Percentiles rank a stretch among this genome's conserved stretches.
Conservation (phyloP, 2,797 vertebrate genomes). For the Phataginus tetradactyla region DNA sequence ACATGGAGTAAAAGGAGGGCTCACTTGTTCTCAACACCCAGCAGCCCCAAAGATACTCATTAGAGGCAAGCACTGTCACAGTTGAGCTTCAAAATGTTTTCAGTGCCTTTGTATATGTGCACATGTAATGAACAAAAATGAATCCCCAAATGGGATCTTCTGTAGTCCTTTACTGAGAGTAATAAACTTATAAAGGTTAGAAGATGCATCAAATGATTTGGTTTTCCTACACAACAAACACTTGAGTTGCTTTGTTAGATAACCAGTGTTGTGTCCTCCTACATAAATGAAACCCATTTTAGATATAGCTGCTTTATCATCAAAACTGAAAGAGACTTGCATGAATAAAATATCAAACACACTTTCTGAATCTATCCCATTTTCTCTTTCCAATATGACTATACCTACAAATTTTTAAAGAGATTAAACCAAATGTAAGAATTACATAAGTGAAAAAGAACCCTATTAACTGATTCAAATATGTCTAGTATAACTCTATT, state of each 20-base stretch:
- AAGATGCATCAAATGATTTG: neutral
- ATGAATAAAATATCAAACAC: conserved; percentile 42
- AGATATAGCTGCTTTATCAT: neutral
- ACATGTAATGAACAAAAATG: neutral
- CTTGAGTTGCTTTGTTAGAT: neutral
- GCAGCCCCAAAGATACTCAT: neutral
- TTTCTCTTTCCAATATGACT: conserved; percentile 41
- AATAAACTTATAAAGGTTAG: neutral
- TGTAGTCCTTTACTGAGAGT: neutral
- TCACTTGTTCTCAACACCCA: neutral
- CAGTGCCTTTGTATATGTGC: neutral
- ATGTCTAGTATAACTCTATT: neutral
- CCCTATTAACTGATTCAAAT: neutral
- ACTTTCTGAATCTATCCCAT: conserved; percentile 51
- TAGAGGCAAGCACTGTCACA: neutral
- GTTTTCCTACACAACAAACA: conserved; percentile 47
- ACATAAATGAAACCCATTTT: neutral
- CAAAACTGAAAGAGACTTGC: conserved; percentile 3
- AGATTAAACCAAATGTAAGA: conserved; percentile 29
- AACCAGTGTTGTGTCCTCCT: neutral
- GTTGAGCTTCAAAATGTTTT: neutral
- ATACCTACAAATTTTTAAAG: neutral
- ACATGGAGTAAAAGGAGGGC: neutral
- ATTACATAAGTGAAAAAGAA: neutral
- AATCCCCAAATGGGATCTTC: neutral